These are phyloP conservation scores for Propithecus coquereli DNA, from an alignment of 2,113 vertebrate genomes.

Conservation along the genomic window DNA sequence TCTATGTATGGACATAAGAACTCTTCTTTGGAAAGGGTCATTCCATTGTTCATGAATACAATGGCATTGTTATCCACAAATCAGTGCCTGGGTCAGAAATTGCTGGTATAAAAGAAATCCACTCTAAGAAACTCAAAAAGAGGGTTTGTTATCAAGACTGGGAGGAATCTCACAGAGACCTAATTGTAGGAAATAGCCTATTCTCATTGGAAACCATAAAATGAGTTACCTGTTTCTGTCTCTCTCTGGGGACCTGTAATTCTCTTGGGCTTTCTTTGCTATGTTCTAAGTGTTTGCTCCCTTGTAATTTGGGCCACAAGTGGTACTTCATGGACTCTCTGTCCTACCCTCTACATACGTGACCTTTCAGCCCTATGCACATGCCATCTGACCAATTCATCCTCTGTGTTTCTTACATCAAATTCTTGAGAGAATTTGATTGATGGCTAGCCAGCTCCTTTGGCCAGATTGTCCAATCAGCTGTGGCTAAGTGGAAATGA, in stretches of 20 bases:
- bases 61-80: conserved; percentile 13
- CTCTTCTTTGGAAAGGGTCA: not conserved
- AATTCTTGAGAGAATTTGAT: not conserved
- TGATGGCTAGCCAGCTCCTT: not conserved
- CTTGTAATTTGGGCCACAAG: not conserved
- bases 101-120: not conserved
- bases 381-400: not conserved
- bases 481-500: not conserved
- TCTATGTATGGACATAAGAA: not conserved
- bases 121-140: not conserved
- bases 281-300: not conserved
- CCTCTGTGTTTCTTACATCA: not conserved
- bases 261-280: not conserved
- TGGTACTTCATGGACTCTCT: not conserved
- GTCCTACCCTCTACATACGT: not conserved
- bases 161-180: not conserved
- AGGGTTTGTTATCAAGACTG: not conserved
- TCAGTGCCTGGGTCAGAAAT: not conserved
- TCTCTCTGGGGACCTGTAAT: not conserved
- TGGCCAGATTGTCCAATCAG: not conserved
- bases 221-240: not conserved
- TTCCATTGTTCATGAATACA: not conserved
- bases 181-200: not conserved
- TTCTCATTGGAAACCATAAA: not conserved
- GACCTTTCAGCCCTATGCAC: not conserved